Conservation (phyloP, 2,113 vertebrate species). For the Pimephales promelas region DNA sequence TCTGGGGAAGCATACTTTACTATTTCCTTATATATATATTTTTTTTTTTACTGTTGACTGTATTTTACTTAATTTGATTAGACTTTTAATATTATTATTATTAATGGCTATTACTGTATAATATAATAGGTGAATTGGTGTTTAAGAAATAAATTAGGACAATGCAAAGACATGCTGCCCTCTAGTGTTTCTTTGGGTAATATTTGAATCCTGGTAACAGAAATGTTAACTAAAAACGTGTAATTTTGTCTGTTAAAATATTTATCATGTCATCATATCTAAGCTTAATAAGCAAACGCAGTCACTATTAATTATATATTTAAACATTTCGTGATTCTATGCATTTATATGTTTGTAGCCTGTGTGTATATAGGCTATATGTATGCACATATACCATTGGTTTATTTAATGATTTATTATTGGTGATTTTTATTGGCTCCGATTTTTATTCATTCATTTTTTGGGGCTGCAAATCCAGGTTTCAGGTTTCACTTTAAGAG, state of each 20-base stretch:
- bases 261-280: not conserved
- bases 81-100: too few species aligned
- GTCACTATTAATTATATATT: too few species aligned
- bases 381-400: too few species aligned
- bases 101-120: too few species aligned
- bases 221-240: not conserved
- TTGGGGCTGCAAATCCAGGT: not conserved
- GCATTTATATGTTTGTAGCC: not conserved
- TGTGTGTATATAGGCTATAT: too few species aligned
- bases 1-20: not conserved
- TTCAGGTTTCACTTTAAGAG: not conserved
- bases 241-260: not conserved
- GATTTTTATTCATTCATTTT: too few species aligned
- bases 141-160: not conserved
- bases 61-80: not conserved
- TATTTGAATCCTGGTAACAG: not conserved
- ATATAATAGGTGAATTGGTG: too few species aligned
- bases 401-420: too few species aligned
- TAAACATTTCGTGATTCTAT: not conserved
- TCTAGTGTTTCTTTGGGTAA: slow-evolving; percentile 39
- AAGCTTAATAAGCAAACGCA: too few species aligned
- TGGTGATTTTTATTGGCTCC: too few species aligned
- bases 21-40: not conserved
- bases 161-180: slow-evolving; percentile 31
- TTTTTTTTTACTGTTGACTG: not conserved